Evolutionary conservation across 2,113 vertebrate species (phyloP), one percentile per base, ranked within the genome.

Genomic region (Anolis carolinensis): DNA sequence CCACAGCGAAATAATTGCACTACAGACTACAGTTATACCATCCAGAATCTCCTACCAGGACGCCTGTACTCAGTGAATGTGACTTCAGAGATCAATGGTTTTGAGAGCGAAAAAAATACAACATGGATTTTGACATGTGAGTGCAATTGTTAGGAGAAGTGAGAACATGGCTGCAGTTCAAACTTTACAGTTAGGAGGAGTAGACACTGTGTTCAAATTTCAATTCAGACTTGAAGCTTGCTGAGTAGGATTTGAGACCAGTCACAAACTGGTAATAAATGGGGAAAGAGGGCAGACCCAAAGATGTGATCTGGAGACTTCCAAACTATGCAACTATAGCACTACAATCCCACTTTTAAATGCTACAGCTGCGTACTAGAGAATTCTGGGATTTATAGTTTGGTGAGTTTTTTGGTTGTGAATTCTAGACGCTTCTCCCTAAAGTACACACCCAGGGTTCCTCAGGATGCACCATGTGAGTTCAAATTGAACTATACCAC

Each of bases 1-100:
- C 55, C 1, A 3, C 11, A 10, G 50, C 1, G 14, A 27, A 32
- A 0, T 44, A 0, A 1, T 3, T 14, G 0, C 20, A 39, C 34
- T 59, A 36, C 0, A 3, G 6, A 2, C n/a, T 30, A 9, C 55
- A 30, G 1, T n/a, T 81, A 30, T 23, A 67, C 30, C 7, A 59
- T 87, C 11, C 0, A 13, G 4, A 0, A 0, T 2, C 74, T 87
- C 30, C 6, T 20, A 10, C 48, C 86, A 13, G 81, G 81, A 21
- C 25, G 5, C 25, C 25, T 87, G 5, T 87, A 87, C 73, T 18
- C 14, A 10, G 86, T 87, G 39, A 32, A 71, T 14, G 4, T 87
- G 27, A 14, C 4, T 48, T 83, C 86, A 0, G 1, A 5, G 0
- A 62, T 87, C 2, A n/a, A 0, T 9, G 7, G 14, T 8, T 7